Evolutionary conservation across 2,113 vertebrate species (phyloP).

Genomic region (Pristiophorus japonicus): DNA sequence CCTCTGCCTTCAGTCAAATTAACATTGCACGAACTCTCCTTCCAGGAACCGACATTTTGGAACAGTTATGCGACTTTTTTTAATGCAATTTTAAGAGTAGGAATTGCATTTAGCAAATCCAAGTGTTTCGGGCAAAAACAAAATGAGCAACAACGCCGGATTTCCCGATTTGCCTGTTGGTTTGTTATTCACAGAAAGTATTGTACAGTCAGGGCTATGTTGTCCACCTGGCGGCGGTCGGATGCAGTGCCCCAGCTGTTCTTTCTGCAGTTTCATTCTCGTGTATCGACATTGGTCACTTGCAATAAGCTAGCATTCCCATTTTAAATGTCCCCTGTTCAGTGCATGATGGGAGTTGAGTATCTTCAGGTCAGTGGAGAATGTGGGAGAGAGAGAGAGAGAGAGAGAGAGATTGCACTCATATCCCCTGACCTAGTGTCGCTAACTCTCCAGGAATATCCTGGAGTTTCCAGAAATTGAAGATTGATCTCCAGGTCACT

Average conservation of each 20-base stretch:
- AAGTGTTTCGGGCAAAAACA: background rate
- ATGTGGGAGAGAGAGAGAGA: too few relatives aligned
- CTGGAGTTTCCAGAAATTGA: background rate
- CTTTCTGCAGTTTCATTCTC: background rate
- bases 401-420: background rate
- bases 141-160: background rate
- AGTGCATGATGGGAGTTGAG: background rate
- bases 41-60: background rate
- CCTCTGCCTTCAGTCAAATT: background rate
- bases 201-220: background rate
- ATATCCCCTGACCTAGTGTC: background rate
- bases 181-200: background rate
- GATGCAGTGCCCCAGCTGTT: background rate
- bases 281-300: too few relatives aligned
- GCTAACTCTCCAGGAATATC: too few relatives aligned
- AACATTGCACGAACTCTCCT: background rate
- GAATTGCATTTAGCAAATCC: background rate
- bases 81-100: background rate
- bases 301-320: background rate
- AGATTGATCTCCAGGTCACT: background rate
- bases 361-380: too few relatives aligned
- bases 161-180: background rate
- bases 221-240: background rate
- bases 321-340: background rate
- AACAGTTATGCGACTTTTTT: background rate